Evolutionary conservation across 1,140 invertebrate species (phyloP), one percentile per base, ranked within the genome.

Genomic region (Aphelenchoides besseyi): DNA sequence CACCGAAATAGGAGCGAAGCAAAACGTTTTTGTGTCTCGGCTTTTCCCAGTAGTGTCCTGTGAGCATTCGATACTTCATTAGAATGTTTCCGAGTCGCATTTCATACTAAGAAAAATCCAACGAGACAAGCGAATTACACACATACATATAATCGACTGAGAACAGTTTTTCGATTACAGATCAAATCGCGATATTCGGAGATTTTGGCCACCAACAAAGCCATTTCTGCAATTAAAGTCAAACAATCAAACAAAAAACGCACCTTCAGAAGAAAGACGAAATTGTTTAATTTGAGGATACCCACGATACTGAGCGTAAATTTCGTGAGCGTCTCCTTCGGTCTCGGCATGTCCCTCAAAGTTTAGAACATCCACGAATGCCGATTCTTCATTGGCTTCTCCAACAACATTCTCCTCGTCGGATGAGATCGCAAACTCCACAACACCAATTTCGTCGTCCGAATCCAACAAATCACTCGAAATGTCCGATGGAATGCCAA

Each of bases 211-310:
- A 48, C 12, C 41, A 48, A 23, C 12, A 48, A 23, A 23, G 41
- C 41, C 41, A 23, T 23, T 48, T 48, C 41, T 48, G 41, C 12
- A 48, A 48, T 23, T n/a, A n/a, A n/a, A n/a, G n/a, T n/a, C n/a
- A n/a, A n/a, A n/a, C n/a, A n/a, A n/a, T n/a, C n/a, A n/a, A n/a
- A n/a, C n/a, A n/a, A n/a, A n/a, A n/a, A n/a, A n/a, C n/a, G n/a
- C n/a, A n/a, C n/a, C n/a, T n/a, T n/a, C n/a, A n/a, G 41, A 48
- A 48, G 41, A 48, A 48, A 48, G 12, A 48, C 41, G 41, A 48
- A 12, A 48, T 48, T 48, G 41, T n/a, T n/a, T n/a, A n/a, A n/a
- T n/a, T n/a, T n/a, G n/a, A n/a, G n/a, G n/a, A n/a, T n/a, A n/a
- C n/a, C n/a, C n/a, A n/a, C n/a, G n/a, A n/a, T n/a, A 48, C 41